Conservation (phyloP, 2,113 vertebrate species). For the Dolichotis patagonum region DNA sequence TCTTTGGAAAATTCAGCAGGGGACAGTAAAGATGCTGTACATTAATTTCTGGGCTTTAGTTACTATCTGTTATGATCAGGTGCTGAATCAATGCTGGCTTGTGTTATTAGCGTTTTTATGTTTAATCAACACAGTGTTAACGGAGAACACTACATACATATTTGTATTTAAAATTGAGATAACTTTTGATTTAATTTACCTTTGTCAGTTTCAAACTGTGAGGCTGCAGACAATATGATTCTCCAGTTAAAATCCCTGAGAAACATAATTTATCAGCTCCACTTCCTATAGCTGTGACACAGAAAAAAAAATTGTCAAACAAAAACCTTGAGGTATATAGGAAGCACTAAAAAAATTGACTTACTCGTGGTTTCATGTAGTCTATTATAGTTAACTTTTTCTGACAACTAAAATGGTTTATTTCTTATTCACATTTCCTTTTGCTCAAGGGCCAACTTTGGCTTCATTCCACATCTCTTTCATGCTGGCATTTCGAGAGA, state of each 20-base stretch:
- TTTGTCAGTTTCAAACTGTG: background rate
- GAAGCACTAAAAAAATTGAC: background rate
- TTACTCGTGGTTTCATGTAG: background rate
- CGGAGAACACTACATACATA: background rate
- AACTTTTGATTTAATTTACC: constrained; percentile 28
- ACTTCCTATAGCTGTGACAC: background rate
- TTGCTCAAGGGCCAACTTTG: background rate
- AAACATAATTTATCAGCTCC: background rate
- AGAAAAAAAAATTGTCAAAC: background rate
- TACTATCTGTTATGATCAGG: background rate
- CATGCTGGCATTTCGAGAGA: background rate
- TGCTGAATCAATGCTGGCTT: background rate
- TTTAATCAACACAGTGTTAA: background rate
- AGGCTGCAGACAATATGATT: background rate
- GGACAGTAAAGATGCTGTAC: background rate
- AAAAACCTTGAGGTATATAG: background rate
- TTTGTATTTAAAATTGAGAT: background rate
- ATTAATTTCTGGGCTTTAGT: background rate
- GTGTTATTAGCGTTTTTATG: background rate
- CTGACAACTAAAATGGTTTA: background rate
- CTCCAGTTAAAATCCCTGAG: background rate
- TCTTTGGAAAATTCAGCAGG: background rate
- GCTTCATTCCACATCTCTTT: background rate
- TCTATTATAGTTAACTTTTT: background rate
- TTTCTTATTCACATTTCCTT: background rate